A percentile compares a stretch with the other conserved stretches of the same genome.
phyloP scores from a whole-genome alignment of 53 echinoderm and acorn worm species.

The Zoroaster sp. region DNA sequence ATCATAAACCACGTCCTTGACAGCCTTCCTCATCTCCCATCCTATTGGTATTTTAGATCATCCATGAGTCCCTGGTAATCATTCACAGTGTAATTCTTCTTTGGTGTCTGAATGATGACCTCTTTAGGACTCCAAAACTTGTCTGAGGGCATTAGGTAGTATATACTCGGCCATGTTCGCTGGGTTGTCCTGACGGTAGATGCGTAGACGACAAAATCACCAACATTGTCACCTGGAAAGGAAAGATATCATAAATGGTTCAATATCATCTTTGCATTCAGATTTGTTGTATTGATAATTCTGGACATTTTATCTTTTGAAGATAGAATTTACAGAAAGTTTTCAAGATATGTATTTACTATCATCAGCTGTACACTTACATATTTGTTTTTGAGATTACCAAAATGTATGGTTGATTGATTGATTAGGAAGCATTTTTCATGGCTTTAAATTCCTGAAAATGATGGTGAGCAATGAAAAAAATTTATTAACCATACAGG shows the following conservation, averaged over 20 bases:
- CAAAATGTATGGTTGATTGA: no score
- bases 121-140: slow-evolving; percentile 76
- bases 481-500: no score
- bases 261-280: neutral
- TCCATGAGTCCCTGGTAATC: slow-evolving; percentile 71
- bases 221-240: slow-evolving; percentile 92
- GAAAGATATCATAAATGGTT: neutral
- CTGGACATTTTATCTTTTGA: no score
- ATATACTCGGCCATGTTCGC: slow-evolving; percentile 86
- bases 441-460: no score
- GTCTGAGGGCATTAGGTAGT: slow-evolving; percentile 67
- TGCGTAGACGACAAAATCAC: slow-evolving; percentile 70
- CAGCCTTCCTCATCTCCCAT: slow-evolving; percentile 67
- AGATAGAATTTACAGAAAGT: no score
- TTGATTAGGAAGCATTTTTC: no score
- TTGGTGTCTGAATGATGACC: slow-evolving; percentile 71
- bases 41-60: slow-evolving; percentile 66
- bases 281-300: no score
- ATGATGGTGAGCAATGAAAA: no score
- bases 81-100: slow-evolving; percentile 81
- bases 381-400: no score
- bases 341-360: no score
- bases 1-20: slow-evolving; percentile 56
- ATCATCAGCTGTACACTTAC: no score
- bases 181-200: slow-evolving; percentile 78